phyloP scores from a whole-genome alignment of 2,888 invertebrate genomes.

The Stenurella melanura region DNA sequence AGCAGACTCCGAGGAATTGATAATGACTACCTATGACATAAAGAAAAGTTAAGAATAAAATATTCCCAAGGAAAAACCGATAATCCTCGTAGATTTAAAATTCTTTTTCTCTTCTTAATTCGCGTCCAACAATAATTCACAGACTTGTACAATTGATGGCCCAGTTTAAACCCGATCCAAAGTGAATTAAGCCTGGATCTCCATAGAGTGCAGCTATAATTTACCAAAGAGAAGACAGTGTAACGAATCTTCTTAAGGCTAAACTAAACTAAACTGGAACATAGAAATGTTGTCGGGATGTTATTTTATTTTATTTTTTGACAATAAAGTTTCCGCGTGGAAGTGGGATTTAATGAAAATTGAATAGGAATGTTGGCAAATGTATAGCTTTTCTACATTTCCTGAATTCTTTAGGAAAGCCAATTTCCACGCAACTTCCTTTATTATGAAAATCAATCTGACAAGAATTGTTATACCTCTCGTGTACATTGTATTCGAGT shows the following conservation, averaged over 20 bases:
- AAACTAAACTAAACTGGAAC: constrained; percentile 35
- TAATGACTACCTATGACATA: constrained; percentile 19
- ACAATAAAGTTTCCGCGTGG: constrained; percentile 32
- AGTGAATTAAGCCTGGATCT: constrained; percentile 67
- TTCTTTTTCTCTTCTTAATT: constrained; percentile 59
- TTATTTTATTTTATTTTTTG: constrained; percentile 37
- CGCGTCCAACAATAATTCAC: constrained; percentile 61
- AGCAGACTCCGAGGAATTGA: constrained; percentile 22
- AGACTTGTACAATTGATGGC: constrained; percentile 65
- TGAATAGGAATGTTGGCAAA: constrained; percentile 15
- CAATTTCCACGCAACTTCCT: not conserved
- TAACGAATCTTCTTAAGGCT: constrained; percentile 52
- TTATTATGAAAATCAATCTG: not conserved
- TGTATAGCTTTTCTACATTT: not conserved
- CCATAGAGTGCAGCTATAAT: constrained; percentile 66
- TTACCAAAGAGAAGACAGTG: constrained; percentile 60
- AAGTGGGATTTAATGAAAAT: constrained; percentile 42
- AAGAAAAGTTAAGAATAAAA: constrained; percentile 37
- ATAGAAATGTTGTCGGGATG: constrained; percentile 21
- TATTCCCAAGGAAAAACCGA: constrained; percentile 48
- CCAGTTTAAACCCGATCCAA: constrained; percentile 66
- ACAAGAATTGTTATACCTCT: not conserved
- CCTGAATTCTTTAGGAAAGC: constrained; percentile 5
- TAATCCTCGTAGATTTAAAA: constrained; percentile 54
- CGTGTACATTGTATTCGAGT: not conserved